These are phyloP conservation scores for Rallus limicola DNA, from an alignment of 2,113 vertebrate genomes.

Conservation along the genomic window DNA sequence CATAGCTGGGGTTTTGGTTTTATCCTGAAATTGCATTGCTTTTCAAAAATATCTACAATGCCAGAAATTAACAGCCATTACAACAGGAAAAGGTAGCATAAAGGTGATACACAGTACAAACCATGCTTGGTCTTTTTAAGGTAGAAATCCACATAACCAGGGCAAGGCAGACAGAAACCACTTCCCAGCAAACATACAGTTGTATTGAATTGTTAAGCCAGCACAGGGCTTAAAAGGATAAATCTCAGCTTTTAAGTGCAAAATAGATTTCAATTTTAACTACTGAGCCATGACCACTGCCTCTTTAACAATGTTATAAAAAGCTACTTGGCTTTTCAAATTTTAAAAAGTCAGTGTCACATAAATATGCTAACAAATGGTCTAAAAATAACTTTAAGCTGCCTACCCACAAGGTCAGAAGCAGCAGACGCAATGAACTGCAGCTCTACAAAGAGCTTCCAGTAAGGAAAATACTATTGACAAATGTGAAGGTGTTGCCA, in stretches of 20 bases:
- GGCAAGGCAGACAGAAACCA: background rate
- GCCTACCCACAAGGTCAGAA: conserved; percentile 6
- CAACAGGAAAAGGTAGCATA: background rate
- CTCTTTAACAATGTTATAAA: conserved; percentile 23
- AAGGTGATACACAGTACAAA: background rate
- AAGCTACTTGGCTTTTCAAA: conserved; percentile 1
- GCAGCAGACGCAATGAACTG: background rate
- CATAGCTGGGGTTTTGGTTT: background rate
- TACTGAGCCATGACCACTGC: conserved; percentile 15
- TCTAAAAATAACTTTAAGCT: conserved; percentile 26
- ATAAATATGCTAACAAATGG: background rate
- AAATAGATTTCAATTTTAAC: background rate
- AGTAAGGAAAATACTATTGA: background rate
- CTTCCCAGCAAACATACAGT: background rate
- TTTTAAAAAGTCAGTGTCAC: background rate
- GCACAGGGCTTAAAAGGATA: background rate
- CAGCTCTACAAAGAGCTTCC: background rate
- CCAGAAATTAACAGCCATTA: background rate
- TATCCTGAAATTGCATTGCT: background rate
- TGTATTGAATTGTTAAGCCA: background rate
- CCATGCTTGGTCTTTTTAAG: background rate
- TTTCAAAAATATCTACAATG: background rate
- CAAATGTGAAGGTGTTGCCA: background rate
- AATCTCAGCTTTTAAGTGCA: conserved; percentile 39
- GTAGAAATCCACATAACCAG: background rate